Percentiles rank a stretch among this genome's conserved stretches.
Conservation (phyloP, 2,797 vertebrate species). For the Silurus aristotelis region DNA sequence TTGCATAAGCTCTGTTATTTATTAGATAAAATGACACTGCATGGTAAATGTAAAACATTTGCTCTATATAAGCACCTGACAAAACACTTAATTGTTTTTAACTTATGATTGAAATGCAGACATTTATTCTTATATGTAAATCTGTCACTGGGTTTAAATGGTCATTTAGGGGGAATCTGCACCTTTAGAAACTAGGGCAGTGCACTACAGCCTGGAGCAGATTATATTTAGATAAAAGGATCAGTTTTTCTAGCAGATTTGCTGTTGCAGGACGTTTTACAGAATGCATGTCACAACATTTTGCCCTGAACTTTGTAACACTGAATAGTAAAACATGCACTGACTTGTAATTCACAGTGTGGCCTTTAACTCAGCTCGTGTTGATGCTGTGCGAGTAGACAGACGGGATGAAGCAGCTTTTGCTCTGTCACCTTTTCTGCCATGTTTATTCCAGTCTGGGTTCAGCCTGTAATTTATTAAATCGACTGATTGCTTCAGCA, state of each 20-base stretch:
- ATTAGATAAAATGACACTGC: not conserved
- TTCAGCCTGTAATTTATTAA: conserved; percentile 33
- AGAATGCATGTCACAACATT: not conserved
- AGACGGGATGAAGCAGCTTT: not conserved
- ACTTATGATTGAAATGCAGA: not conserved
- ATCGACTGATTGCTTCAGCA: conserved; percentile 64
- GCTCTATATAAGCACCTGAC: not conserved
- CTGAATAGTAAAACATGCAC: not conserved
- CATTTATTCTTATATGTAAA: not conserved
- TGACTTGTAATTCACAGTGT: not conserved
- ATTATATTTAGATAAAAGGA: not conserved
- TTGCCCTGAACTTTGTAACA: not conserved
- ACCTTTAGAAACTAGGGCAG: conserved; percentile 35
- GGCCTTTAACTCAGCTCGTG: not conserved
- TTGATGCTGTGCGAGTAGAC: not conserved
- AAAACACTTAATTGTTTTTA: not conserved
- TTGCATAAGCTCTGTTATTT: not conserved
- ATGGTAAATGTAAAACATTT: not conserved
- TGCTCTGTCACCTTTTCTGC: conserved; percentile 62
- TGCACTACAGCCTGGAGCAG: not conserved
- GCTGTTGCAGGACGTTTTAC: not conserved
- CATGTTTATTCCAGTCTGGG: conserved; percentile 66
- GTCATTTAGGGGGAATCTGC: not conserved
- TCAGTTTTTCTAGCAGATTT: not conserved
- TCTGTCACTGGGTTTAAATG: not conserved